Base-by-base conservation (phyloP, 2,113 vertebrate species). In the Phyllopteryx taeniolatus region DNA sequence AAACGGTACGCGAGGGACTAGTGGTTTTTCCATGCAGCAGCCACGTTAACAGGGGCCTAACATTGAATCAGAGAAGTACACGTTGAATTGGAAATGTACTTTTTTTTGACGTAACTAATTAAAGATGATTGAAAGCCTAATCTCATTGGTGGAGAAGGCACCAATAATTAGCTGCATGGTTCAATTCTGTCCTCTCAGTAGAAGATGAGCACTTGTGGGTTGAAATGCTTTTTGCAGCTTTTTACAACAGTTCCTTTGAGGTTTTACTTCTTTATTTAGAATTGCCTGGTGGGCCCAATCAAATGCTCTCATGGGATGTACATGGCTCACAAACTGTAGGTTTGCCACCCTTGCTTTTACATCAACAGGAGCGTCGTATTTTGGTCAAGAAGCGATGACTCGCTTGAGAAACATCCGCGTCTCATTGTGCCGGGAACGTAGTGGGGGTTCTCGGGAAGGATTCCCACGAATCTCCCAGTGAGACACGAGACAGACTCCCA, bases 401-500 rank as follows among this genome's bases (percentile, higher is more conserved):
- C 13, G 43, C 49, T 79, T 43, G 59, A 51, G 20, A 72, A 82
- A 76, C 75, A 20, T 47, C 14, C 51, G 8, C 13, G 8, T 62
- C 67, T 74, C 53, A 51, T 67, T 69, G 76, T 67, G 67, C 67
- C 15, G 49, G 5, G 68, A 74, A 60, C 39, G 47, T 71, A 51
- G 67, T 8, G 15, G 19, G 35, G 20, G 14, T 42, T n/a, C 19
- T 63, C 15, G 17, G 19, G 8, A 42, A 42, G 71, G 64, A 10
- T 72, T 80, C 64, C 64, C 47, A 47, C 68, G 74, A 73, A 68
- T 69, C 35, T 81, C 74, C 78, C 1, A 73, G 71, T 68, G 80
- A 75, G 83, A 78, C 70, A 71, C 56, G 72, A 71, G 70, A 59
- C 73, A 1, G 80, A 70, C 79, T 79, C 70, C 44, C 62, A 78